Evolutionary conservation across 2,113 vertebrate genomes (phyloP), one percentile per base, ranked within the genome.

Genomic region (Gobius niger): DNA sequence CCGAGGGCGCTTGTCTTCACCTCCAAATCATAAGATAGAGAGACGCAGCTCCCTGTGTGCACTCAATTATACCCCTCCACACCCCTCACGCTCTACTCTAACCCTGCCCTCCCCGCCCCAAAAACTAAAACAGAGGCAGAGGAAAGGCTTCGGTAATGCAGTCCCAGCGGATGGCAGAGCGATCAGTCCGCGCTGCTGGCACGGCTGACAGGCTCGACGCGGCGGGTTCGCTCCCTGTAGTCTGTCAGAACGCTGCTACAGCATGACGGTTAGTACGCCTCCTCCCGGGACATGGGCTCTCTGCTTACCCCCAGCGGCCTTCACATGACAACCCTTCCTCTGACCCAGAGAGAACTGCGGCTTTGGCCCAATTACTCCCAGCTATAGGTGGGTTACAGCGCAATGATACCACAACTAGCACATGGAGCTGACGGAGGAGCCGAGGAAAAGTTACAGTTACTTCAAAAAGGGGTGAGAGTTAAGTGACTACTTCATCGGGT

Each of bases 1-100:
- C 96, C 93, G 95, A 95, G 96, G 97, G 97, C 93, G 94, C 95
- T 95, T 98, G 96, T 97, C 97, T 97, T 96, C 96, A 98, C 96
- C 96, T 98, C 96, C 93, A 94, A 96, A 96, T 97, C 94, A 97
- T 94, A 96, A 96, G 96, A 97, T 94, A 95, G 95, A 96, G 95
- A 96, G 95, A 95, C 94, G 95, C 95, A 93, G 93, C 95, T 98
- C 96, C 96, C 96, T 96, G 95, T 95, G 95, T 96, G 95, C 95
- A 96, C 96, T 96, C 95, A 96, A 97, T 98, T 99, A 98, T 95
- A 96, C 95, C 94, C 86, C 88, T 87, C 89, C 81, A 89, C 85
- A 86, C 86, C 84, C 80, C 72, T 77, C 70, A 78, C 82, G 76
- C 80, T 63, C 72, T 70, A 69, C 76, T 73, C 50, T 76, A 88